phyloP scores from a whole-genome alignment of 2,888 invertebrate genomes.

The Conomelus anceps region DNA sequence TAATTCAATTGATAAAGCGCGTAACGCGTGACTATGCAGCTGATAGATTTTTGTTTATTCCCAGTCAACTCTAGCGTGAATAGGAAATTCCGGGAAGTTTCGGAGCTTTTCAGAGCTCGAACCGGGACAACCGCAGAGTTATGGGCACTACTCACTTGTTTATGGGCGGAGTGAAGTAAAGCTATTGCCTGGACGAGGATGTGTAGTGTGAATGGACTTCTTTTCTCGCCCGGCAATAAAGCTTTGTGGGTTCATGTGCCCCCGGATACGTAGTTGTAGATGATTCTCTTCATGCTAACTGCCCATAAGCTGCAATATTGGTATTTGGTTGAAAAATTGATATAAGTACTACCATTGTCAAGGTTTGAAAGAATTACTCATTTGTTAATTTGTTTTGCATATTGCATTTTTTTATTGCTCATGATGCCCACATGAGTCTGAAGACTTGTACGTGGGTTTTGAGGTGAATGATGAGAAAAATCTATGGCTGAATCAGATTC shows the following conservation, averaged over 20 bases:
- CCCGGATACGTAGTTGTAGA: background rate
- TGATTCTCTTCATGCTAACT: background rate
- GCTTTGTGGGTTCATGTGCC: background rate
- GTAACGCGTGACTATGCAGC: background rate
- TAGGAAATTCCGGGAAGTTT: background rate
- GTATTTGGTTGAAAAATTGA: too few species aligned
- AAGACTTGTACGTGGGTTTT: too few species aligned
- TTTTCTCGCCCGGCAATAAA: background rate
- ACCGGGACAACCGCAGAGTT: background rate
- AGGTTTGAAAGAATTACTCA: too few species aligned
- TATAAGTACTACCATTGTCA: too few species aligned
- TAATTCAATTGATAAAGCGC: background rate
- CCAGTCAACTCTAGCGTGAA: background rate
- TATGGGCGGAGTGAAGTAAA: background rate
- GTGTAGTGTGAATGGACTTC: too few species aligned
- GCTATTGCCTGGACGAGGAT: background rate
- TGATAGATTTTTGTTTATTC: background rate
- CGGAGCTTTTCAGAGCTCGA: background rate
- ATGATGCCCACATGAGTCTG: too few species aligned
- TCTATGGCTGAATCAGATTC: too few species aligned
- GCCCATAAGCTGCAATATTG: background rate
- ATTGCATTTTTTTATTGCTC: too few species aligned
- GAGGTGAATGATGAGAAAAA: too few species aligned
- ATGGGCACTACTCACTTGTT: background rate
- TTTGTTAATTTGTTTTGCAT: too few species aligned